A percentile compares a stretch with the other conserved stretches of the same genome.
Evolutionary conservation across 1,140 invertebrate genomes (phyloP).

Genomic region (Eciton burchellii): DNA sequence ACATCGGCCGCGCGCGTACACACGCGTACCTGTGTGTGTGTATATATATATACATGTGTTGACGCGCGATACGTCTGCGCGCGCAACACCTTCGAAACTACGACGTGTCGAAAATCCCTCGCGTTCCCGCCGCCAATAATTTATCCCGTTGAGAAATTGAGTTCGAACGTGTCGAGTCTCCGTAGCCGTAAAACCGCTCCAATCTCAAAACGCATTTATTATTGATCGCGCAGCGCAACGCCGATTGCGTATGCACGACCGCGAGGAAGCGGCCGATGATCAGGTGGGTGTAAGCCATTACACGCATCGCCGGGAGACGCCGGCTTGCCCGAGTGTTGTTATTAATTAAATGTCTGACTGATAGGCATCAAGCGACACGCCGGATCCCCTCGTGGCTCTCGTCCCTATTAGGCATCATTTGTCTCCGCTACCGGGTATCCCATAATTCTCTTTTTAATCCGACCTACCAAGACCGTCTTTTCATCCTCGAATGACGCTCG

Average conservation of each 20-base stretch:
- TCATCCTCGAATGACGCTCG: conserved; percentile 40
- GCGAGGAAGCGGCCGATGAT: conserved; percentile 76
- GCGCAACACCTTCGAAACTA: neutral
- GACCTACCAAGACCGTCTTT: conserved; percentile 30
- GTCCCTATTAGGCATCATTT: conserved; percentile 84
- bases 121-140: conserved; percentile 37
- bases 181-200: conserved; percentile 49
- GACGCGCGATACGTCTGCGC: neutral
- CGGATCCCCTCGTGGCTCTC: conserved; percentile 77
- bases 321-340: conserved; percentile 84
- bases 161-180: conserved; percentile 42
- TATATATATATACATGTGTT: neutral
- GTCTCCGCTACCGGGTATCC: conserved; percentile 79
- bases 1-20: neutral
- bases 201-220: conserved; percentile 46
- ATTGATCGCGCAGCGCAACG: conserved; percentile 79
- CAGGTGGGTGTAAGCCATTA: conserved; percentile 84
- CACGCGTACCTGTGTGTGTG: too few species aligned
- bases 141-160: conserved; percentile 50
- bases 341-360: conserved; percentile 86
- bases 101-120: conserved; percentile 41
- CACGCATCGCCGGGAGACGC: conserved; percentile 83
- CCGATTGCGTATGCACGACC: conserved; percentile 36
- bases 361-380: conserved; percentile 83
- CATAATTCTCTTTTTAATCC: conserved; percentile 65